phyloP scores from a whole-genome alignment of 2,797 vertebrate genomes.

The Leuciscus waleckii region DNA sequence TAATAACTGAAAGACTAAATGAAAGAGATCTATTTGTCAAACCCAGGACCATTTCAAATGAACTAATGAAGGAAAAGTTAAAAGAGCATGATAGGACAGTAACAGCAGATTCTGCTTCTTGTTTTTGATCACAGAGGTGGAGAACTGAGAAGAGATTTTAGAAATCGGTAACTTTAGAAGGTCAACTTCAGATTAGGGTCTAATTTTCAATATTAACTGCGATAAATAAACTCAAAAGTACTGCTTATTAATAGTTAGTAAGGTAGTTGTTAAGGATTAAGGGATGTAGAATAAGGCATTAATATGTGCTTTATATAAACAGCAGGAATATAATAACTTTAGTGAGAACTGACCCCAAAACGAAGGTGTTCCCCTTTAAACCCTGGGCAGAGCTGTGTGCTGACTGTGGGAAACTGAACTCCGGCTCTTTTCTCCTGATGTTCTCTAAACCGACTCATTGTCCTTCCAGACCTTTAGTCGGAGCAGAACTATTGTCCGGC shows the following conservation, averaged over 20 bases:
- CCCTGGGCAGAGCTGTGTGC: not conserved
- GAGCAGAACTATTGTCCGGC: conserved; percentile 62
- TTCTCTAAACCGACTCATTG: conserved; percentile 10
- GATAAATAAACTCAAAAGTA: not conserved
- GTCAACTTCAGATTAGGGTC: not conserved
- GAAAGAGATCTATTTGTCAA: not conserved
- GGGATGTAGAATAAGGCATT: not conserved
- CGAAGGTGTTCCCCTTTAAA: not conserved
- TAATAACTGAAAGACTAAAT: not conserved
- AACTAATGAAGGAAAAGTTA: not conserved
- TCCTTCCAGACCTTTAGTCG: conserved; percentile 18
- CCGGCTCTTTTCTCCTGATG: not conserved
- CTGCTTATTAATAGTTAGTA: not conserved
- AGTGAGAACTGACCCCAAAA: not conserved
- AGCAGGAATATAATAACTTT: not conserved
- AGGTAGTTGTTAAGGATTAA: not conserved
- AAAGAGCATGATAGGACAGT: no score
- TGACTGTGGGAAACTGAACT: conserved; percentile 41
- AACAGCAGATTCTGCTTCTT: no score
- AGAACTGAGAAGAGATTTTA: not conserved
- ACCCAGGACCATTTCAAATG: not conserved
- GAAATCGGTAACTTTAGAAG: not conserved
- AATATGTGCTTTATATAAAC: not conserved
- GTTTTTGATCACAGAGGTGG: no score
- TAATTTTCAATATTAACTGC: not conserved